phyloP scores from a whole-genome alignment of 1,140 invertebrate genomes.

The Saccostrea cuccullata region DNA sequence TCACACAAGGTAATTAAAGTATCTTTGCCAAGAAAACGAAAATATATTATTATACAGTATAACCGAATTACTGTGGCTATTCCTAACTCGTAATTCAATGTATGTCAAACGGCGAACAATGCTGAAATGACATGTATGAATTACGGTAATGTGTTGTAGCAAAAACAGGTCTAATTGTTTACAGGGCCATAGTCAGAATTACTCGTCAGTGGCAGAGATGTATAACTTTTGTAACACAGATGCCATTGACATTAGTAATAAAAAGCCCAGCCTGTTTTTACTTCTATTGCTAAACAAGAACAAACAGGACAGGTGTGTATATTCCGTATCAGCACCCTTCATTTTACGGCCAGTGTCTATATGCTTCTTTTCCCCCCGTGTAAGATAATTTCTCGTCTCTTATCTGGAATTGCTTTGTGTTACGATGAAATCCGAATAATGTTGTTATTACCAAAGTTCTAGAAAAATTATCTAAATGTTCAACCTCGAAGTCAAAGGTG shows the following conservation, averaged over 20 bases:
- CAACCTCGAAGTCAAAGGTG: background rate
- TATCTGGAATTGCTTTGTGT: conserved; percentile 26
- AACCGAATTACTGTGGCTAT: background rate
- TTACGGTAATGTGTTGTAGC: conserved; percentile 9
- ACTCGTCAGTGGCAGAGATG: conserved; percentile 17
- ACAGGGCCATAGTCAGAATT: background rate
- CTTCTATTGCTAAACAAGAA: background rate
- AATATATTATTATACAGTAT: background rate
- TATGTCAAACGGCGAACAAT: background rate
- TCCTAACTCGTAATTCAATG: conserved; percentile 12
- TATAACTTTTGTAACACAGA: conserved; percentile 15
- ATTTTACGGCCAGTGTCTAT: conserved; percentile 18
- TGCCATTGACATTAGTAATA: conserved; percentile 30
- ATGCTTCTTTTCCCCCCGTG: conserved; percentile 5
- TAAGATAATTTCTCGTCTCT: background rate
- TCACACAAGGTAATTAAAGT: background rate
- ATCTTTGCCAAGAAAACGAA: background rate
- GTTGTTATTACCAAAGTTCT: background rate
- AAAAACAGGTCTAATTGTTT: background rate
- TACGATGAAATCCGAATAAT: conserved; percentile 19
- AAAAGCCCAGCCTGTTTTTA: background rate
- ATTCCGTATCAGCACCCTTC: background rate
- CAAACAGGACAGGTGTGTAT: conserved; percentile 10
- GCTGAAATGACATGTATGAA: conserved; percentile 27
- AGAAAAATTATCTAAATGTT: conserved; percentile 19